Base-by-base conservation (phyloP, 2,888 invertebrate genomes). In the Steinernema carpocapsae region DNA sequence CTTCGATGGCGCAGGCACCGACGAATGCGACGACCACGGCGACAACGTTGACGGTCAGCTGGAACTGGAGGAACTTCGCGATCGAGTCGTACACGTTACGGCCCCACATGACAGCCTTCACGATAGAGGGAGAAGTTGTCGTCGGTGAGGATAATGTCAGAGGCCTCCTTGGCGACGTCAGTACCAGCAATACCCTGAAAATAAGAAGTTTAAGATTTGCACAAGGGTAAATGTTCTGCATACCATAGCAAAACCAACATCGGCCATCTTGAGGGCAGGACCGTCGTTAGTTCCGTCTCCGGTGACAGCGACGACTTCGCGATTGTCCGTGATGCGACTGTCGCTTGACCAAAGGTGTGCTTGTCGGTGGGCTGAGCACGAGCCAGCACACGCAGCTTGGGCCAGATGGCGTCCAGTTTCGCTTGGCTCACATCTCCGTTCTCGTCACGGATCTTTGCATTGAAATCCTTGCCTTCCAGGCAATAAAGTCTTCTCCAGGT, bases 131-230 rank as follows among this genome's bases (percentile, higher is more conserved):
- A 89, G 83, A 90, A 90, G 84, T 90, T 90, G 79, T 90, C 90
- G 81, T 90, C 90, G 4, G 90, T 90, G 52, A 90, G 85, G 76
- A 90, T 90, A 81, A 90, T 90, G 81, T 90, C 90, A 52, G 97
- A 99, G 43, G 99, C 99, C 90, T 99, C 97, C 89, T 99, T 99
- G 46, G 99, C 99, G 12, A 99, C 99, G 90, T 99, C 99, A 37
- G 99, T 99, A 74, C 99, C 99, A 80, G 97, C 97, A 88, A 99
- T 97, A 86, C 99, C 94, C 42, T 45, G 19, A 70, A 45, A n/a
- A n/a, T n/a, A n/a, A n/a, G n/a, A n/a, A n/a, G n/a, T n/a, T n/a
- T n/a, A n/a, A n/a, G n/a, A n/a, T n/a, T n/a, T n/a, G n/a, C n/a
- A n/a, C n/a, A n/a, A n/a, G n/a, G n/a, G n/a, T n/a, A n/a, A n/a